Base-by-base conservation (phyloP, 2,113 vertebrate genomes). In the Centropus unirufus region DNA sequence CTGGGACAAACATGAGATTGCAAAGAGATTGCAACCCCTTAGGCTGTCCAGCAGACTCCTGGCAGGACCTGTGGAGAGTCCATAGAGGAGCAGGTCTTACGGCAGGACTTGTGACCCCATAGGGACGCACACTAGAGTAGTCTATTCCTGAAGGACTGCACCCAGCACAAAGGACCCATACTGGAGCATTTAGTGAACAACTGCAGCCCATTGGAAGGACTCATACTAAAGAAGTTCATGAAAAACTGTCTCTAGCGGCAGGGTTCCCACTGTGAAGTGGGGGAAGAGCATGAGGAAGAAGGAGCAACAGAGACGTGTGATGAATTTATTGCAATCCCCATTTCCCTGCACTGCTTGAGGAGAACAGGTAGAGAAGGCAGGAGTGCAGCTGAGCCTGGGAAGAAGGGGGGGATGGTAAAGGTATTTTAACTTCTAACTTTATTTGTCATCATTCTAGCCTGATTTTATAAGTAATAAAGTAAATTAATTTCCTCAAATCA, bases 321-420 rank as follows among this genome's bases (percentile, higher is more conserved):
- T 74, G 70, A 57, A 57, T 9, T n/a, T 22, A 57, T 16, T 22
- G 6, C 8, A 74, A 26, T 6, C 18, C 7, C 9, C 27, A 40
- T 14, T 62, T 29, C 22, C 4, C 46, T 78, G 21, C 0, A 3
- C 21, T 1, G 1, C 15, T 14, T 2, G 2, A 2, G 6, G 7
- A 20, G 16, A 49, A 3, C 13, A 51, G 7, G 4, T 8, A 17
- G 19, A 73, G 40, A 42, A 78, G 13, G 21, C 1, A 11, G 30
- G 47, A 52, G 13, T 30, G 14, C 44, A 36, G 21, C 1, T 44
- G 13, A 51, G 26, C 26, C 13, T 2, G 0, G 26, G 29, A 42
- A 44, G 12, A 57, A 57, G 8, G 13, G 24, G 42, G 6, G 5
- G 4, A 11, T 17, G 16, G 8, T 5, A 10, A 46, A 54, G 12